A percentile compares a stretch with the other conserved stretches of the same genome.
These are phyloP conservation scores for Candidula unifasciata DNA, from an alignment of 2,888 invertebrate species.

Conservation along the genomic window DNA sequence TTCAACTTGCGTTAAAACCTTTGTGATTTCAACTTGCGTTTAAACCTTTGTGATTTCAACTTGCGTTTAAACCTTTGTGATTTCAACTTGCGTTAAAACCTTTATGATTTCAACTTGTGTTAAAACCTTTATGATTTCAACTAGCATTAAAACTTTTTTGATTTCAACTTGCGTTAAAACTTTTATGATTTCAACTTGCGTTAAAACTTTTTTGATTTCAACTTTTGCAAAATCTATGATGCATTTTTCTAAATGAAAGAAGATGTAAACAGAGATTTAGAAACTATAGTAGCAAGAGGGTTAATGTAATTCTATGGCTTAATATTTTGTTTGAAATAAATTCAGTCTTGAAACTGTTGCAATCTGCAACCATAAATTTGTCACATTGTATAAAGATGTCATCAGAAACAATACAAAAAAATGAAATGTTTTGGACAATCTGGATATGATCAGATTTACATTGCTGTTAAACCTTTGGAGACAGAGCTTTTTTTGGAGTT, in stretches of 20 bases:
- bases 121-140: neutral
- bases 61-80: neutral
- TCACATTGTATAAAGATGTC: too few relatives aligned
- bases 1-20: neutral
- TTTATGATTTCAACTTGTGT: neutral
- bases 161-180: neutral
- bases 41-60: too few relatives aligned
- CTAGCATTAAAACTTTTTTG: neutral
- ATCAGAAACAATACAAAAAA: neutral
- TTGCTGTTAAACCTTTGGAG: neutral
- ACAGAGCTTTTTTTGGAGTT: too few relatives aligned
- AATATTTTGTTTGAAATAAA: neutral
- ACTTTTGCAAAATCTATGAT: too few relatives aligned
- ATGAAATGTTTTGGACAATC: neutral
- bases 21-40: neutral
- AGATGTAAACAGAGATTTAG: neutral
- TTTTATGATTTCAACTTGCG: neutral
- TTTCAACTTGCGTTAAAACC: neutral
- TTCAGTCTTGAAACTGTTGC: conserved; percentile 7
- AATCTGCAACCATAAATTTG: neutral
- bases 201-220: too few relatives aligned
- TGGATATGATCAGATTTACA: neutral
- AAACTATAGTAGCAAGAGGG: too few relatives aligned
- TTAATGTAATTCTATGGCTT: neutral
- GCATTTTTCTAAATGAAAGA: neutral